These are phyloP conservation scores for Drosophila nigromelanica DNA, from an alignment of 1,140 invertebrate species.

Conservation along the genomic window DNA sequence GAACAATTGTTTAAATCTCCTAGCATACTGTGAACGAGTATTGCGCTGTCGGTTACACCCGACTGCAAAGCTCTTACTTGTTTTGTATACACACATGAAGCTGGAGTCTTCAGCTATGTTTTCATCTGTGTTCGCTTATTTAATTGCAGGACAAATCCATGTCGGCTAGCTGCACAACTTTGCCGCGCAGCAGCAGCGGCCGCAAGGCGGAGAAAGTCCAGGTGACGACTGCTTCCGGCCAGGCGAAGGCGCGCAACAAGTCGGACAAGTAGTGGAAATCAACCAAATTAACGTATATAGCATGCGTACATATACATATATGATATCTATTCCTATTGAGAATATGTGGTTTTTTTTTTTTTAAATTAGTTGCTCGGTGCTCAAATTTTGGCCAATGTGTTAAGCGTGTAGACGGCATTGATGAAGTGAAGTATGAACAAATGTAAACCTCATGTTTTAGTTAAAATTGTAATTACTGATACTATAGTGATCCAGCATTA, in stretches of 20 bases:
- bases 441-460: constrained; percentile 70
- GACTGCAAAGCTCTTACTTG: too few relatives aligned
- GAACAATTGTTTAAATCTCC: too few relatives aligned
- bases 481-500: constrained; percentile 42
- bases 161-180: constrained; percentile 85
- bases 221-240: constrained; percentile 37
- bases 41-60: too few relatives aligned
- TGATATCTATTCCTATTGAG: constrained; percentile 27
- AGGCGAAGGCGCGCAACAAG: constrained; percentile 71
- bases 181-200: constrained; percentile 85
- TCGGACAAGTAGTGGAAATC: constrained; percentile 61
- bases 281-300: constrained; percentile 24
- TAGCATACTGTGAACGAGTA: too few relatives aligned
- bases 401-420: constrained; percentile 3
- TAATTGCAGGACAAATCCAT: constrained; percentile 84
- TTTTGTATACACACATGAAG: too few relatives aligned
- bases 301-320: background rate
- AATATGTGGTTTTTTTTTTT: constrained; percentile 18
- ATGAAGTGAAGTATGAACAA: constrained; percentile 19
- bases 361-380: constrained; percentile 43
- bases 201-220: constrained; percentile 66
- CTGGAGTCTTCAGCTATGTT: background rate
- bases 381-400: constrained; percentile 44
- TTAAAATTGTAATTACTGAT: constrained; percentile 72
- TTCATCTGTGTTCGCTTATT: background rate